Percentiles rank a stretch among this genome's conserved stretches.
Evolutionary conservation across 2,888 invertebrate species (phyloP).

Genomic region (Chaetogeoica ovagalla): DNA sequence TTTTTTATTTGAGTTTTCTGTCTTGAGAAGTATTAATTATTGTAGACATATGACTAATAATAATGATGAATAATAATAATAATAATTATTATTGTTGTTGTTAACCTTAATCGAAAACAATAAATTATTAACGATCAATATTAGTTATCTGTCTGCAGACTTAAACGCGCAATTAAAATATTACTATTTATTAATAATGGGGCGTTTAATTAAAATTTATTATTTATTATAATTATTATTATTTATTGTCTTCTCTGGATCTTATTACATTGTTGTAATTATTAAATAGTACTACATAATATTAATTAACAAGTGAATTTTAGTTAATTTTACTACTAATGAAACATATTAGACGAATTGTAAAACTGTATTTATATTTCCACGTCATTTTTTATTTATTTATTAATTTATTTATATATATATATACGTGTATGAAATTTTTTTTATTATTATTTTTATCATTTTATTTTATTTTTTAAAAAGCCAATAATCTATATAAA

Average conservation of each 20-base stretch:
- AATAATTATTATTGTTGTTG: too few species aligned
- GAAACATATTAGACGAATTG: slow-evolving; percentile 19
- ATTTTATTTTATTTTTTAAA: slow-evolving; percentile 7
- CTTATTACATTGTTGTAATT: neutral
- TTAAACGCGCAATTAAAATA: slow-evolving; percentile 4
- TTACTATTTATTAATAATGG: neutral
- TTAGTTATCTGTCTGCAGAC: neutral
- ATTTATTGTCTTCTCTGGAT: neutral
- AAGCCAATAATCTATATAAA: slow-evolving; percentile 23
- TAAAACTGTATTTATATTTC: slow-evolving; percentile 28
- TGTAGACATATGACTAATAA: neutral
- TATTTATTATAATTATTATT: slow-evolving; percentile 6
- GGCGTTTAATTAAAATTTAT: slow-evolving; percentile 9
- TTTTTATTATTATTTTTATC: neutral
- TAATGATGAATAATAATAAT: too few species aligned
- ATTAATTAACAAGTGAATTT: neutral
- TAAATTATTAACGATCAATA: neutral
- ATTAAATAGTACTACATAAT: neutral
- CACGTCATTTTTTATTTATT: slow-evolving; percentile 50
- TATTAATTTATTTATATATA: slow-evolving; percentile 46
- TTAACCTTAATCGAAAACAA: neutral
- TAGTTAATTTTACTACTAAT: neutral
- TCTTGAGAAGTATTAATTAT: neutral
- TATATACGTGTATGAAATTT: neutral
- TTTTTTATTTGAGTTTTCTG: neutral